Evolutionary conservation across 1,140 invertebrate species (phyloP).

Genomic region (Gryon sp.): DNA sequence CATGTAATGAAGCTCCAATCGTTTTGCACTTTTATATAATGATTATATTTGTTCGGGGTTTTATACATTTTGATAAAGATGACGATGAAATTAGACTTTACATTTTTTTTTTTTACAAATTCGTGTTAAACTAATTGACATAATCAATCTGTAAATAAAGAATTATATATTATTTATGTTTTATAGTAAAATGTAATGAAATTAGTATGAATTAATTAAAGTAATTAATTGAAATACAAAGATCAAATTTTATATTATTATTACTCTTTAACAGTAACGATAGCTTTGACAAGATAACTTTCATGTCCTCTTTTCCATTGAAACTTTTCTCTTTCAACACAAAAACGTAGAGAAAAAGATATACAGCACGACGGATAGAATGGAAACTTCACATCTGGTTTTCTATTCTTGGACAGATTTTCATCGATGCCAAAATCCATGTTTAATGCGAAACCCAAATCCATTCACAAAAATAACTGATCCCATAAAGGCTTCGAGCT

Average conservation of each 20-base stretch:
- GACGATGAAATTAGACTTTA: neutral
- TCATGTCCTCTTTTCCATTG: too few species aligned
- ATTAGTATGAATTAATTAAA: too few species aligned
- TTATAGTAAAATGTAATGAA: too few species aligned
- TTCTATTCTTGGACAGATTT: constrained; percentile 1
- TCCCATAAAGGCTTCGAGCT: neutral
- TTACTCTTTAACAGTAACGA: too few species aligned
- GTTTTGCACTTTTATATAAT: constrained; percentile 4
- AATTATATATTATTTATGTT: too few species aligned
- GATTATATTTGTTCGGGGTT: neutral
- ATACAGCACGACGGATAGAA: too few species aligned
- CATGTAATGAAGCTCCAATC: constrained; percentile 26
- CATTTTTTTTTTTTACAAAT: too few species aligned
- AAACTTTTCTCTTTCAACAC: neutral
- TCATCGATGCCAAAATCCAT: neutral
- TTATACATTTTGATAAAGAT: neutral
- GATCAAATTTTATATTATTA: too few species aligned
- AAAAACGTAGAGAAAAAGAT: neutral
- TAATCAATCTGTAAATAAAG: too few species aligned
- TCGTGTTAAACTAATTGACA: too few species aligned
- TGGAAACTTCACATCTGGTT: neutral
- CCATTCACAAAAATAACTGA: constrained; percentile 4
- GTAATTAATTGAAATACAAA: too few species aligned
- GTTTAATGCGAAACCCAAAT: neutral
- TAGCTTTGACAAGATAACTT: too few species aligned